These are phyloP conservation scores for Dasyurus viverrinus DNA, from an alignment of 2,113 vertebrate species.

Conservation along the genomic window DNA sequence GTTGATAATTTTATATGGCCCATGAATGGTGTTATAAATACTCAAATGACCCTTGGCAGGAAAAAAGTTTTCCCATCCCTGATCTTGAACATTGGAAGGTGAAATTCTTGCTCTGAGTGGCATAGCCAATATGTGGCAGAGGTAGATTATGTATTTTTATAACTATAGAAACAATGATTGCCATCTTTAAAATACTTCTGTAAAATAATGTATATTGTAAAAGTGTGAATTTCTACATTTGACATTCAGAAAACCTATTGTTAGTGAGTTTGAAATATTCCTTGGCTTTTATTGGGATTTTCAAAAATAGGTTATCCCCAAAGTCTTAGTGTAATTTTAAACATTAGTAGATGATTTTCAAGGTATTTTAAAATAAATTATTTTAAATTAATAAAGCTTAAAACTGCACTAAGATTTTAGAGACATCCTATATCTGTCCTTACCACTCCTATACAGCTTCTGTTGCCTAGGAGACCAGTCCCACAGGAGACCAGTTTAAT, in stretches of 20 bases:
- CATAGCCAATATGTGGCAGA: neutral
- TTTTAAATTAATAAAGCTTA: neutral
- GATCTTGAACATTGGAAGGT: neutral
- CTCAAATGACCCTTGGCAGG: no score
- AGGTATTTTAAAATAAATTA: neutral
- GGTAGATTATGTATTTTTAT: neutral
- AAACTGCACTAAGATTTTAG: neutral
- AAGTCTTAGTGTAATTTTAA: neutral
- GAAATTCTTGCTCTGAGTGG: neutral
- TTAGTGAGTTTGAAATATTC: neutral
- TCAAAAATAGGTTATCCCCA: no score
- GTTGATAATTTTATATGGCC: no score
- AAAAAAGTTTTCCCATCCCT: no score
- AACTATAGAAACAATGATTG: neutral
- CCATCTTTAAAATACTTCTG: rapidly evolving
- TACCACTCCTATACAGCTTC: constrained; percentile 45
- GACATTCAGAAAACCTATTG: neutral
- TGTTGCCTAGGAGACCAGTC: constrained; percentile 75
- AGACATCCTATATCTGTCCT: neutral
- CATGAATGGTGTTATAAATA: no score
- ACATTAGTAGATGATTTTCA: neutral
- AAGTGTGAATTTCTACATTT: neutral
- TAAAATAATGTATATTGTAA: neutral
- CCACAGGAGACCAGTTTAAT: constrained; percentile 54
- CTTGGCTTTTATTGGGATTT: neutral